A percentile compares a stretch with the other conserved stretches of the same genome.
phyloP scores from a whole-genome alignment of 2,888 invertebrate genomes.

The Eumacrocentrus americanus region DNA sequence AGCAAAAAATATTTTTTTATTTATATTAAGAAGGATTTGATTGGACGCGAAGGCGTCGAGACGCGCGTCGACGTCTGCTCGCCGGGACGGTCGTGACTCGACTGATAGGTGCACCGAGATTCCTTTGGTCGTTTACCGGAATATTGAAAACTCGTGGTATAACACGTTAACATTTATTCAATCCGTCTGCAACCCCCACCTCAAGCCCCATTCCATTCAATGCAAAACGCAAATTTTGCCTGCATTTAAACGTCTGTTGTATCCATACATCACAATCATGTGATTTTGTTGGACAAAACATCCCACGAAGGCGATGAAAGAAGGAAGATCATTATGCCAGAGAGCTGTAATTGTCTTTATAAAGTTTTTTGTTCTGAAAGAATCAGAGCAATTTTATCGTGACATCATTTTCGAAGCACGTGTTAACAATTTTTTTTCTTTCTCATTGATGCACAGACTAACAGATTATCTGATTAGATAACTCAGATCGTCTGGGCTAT shows the following conservation, averaged over 20 bases:
- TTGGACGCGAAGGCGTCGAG: constrained; percentile 30
- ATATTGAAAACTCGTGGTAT: constrained; percentile 36
- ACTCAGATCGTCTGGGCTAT: neutral
- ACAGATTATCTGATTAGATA: constrained; percentile 3
- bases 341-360: neutral
- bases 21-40: too few species aligned
- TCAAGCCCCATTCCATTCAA: neutral
- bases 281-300: neutral
- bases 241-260: neutral
- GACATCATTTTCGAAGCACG: constrained; percentile 27
- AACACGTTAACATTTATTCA: neutral
- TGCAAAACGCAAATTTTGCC: neutral
- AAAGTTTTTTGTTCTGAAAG: constrained; percentile 2
- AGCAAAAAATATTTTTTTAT: too few species aligned
- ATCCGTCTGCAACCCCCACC: neutral
- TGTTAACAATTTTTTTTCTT: constrained; percentile 17
- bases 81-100: constrained; percentile 56
- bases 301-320: constrained; percentile 5
- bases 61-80: constrained; percentile 52
- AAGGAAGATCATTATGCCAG: neutral
- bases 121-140: constrained; percentile 45
- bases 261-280: neutral
- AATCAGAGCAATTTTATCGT: constrained; percentile 21
- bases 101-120: constrained; percentile 58
- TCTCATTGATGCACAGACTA: neutral